Percentiles rank a stretch among this genome's conserved stretches.
Conservation (phyloP, 2,113 vertebrate genomes). For the Pseudorasbora parva region DNA sequence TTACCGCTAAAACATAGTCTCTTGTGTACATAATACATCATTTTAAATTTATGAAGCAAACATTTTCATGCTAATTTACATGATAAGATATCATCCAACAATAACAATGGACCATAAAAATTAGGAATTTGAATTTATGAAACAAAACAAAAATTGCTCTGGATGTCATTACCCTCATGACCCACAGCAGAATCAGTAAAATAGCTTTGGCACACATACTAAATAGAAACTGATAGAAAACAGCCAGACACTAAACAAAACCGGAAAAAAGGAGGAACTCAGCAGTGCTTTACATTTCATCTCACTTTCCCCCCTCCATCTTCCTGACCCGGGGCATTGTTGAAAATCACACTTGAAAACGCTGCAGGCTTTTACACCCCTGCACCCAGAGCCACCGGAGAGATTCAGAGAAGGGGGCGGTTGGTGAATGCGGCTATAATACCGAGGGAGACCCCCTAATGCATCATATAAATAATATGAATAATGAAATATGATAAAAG, state of each 20-base stretch:
- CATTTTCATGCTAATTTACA: neutral
- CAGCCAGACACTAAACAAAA: constrained; percentile 16
- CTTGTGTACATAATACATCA: too few relatives aligned
- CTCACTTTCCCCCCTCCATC: neutral
- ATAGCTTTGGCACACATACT: neutral
- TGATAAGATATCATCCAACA: neutral
- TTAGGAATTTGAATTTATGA: neutral
- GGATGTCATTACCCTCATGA: neutral
- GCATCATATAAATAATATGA: constrained; percentile 59
- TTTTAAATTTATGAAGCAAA: too few relatives aligned
- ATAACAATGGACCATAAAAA: neutral
- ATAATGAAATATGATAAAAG: constrained; percentile 60
- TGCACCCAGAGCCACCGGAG: constrained; percentile 11
- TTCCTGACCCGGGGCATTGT: constrained; percentile 22
- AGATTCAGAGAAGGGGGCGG: neutral
- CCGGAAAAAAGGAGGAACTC: neutral
- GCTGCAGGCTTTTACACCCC: constrained; percentile 9
- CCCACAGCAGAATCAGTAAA: neutral
- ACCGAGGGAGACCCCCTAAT: constrained; percentile 42
- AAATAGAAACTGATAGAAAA: neutral
- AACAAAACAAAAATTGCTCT: neutral
- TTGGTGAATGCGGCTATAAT: constrained; percentile 28
- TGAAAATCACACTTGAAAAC: constrained; percentile 28
- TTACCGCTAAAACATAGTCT: neutral
- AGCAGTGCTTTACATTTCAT: constrained; percentile 19